Percentiles rank a stretch among this genome's conserved stretches.
Conservation (phyloP, 1,140 invertebrate species). For the Ceratosolen fusciceps region DNA sequence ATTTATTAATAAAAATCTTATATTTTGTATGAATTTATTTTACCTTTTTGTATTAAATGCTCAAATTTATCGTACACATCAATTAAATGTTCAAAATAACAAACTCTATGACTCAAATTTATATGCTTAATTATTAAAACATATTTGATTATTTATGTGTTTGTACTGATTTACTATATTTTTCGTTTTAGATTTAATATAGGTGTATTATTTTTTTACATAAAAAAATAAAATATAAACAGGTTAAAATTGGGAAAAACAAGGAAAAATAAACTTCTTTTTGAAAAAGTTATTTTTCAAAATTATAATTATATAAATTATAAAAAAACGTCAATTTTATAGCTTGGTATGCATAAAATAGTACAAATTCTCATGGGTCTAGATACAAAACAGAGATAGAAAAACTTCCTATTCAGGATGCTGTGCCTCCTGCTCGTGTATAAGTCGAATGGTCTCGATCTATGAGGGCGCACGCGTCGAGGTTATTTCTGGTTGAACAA, state of each 20-base stretch:
- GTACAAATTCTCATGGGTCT: too few species aligned
- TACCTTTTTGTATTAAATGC: background rate
- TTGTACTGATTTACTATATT: background rate
- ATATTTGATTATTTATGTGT: background rate
- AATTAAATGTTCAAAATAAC: slow-evolving; percentile 1
- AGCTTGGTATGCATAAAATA: too few species aligned
- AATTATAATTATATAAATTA: too few species aligned
- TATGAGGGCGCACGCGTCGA: slow-evolving; percentile 46
- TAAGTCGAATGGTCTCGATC: slow-evolving; percentile 58
- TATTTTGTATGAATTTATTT: slow-evolving; percentile 55
- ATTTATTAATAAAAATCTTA: slow-evolving; percentile 2
- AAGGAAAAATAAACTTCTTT: too few species aligned
- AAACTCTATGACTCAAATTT: background rate
- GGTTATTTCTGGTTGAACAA: slow-evolving; percentile 73
- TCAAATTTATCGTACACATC: background rate
- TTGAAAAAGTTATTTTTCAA: too few species aligned
- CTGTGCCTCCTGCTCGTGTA: background rate
- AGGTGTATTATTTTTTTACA: background rate
- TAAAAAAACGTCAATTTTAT: too few species aligned
- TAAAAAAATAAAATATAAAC: background rate
- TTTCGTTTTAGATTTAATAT: background rate
- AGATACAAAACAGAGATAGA: background rate
- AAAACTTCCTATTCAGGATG: slow-evolving; percentile 62
- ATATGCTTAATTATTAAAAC: background rate
- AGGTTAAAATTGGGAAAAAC: background rate